phyloP scores from a whole-genome alignment of 2,113 vertebrate genomes.

The Cavia aperea region DNA sequence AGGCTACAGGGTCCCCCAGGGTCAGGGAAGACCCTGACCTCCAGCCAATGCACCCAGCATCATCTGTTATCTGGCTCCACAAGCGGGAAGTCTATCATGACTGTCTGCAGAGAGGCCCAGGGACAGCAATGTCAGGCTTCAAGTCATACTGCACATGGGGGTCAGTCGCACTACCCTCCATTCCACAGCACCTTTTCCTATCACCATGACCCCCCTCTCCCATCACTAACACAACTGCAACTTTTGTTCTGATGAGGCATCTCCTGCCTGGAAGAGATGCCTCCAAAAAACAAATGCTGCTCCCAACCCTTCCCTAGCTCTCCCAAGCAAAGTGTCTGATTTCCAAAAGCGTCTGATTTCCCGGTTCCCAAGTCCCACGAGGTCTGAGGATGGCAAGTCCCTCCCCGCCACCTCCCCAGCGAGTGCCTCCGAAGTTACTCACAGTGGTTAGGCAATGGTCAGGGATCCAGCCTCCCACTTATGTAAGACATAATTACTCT shows the following conservation, averaged over 20 bases:
- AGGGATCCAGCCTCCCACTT: constrained; percentile 63
- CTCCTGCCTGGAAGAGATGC: background rate
- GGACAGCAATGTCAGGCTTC: background rate
- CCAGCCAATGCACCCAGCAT: background rate
- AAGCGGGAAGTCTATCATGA: background rate
- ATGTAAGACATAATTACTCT: constrained; percentile 60
- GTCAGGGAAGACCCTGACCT: background rate
- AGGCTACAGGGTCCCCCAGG: background rate
- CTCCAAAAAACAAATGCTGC: constrained; percentile 4
- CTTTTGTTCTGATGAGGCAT: background rate
- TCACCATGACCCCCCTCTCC: background rate
- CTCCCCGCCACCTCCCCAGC: constrained; percentile 31
- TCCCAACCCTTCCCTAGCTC: constrained; percentile 11
- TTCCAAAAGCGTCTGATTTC: constrained; percentile 43
- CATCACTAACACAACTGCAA: background rate
- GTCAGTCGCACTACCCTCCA: no score
- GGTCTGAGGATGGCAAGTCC: background rate
- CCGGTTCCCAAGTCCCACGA: constrained; percentile 33
- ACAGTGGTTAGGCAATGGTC: constrained; percentile 61
- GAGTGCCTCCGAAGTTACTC: constrained; percentile 63
- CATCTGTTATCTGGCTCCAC: background rate
- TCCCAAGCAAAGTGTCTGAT: background rate
- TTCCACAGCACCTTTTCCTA: background rate
- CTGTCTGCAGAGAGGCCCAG: background rate
- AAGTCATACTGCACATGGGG: background rate